phyloP scores from a whole-genome alignment of 2,113 vertebrate species.

The Octodon degus region DNA sequence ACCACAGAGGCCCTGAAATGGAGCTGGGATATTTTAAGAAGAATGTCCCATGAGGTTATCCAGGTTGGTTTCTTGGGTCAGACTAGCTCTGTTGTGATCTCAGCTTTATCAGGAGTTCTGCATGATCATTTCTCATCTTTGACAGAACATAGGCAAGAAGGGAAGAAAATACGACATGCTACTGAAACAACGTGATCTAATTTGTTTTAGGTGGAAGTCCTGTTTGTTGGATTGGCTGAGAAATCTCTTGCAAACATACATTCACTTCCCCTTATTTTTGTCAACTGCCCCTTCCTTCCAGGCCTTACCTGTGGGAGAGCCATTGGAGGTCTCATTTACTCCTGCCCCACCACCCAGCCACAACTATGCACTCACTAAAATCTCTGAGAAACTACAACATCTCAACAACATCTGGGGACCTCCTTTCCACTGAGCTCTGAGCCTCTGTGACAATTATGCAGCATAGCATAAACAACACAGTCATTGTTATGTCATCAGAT shows the following conservation, averaged over 20 bases:
- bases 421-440: not conserved
- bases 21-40: constrained; percentile 35
- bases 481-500: not conserved
- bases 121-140: constrained; percentile 53
- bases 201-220: constrained; percentile 3
- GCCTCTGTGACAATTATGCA: not conserved
- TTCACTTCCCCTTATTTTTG: no score
- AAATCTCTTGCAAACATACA: not conserved
- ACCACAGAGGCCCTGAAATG: not conserved
- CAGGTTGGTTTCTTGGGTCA: constrained; percentile 1
- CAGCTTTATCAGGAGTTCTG: constrained; percentile 24
- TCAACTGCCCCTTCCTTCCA: not conserved
- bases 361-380: rapidly evolving
- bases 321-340: not conserved
- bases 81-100: constrained; percentile 33
- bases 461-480: not conserved
- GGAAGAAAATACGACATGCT: constrained; percentile 41
- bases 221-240: not conserved
- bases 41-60: constrained; percentile 41
- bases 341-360: no score
- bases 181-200: not conserved
- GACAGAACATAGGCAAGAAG: constrained; percentile 38
- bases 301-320: not conserved
- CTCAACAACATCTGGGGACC: not conserved
- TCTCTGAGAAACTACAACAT: not conserved